Base-by-base conservation (phyloP, 2,797 vertebrate species). In the Myripristis jacobus region DNA sequence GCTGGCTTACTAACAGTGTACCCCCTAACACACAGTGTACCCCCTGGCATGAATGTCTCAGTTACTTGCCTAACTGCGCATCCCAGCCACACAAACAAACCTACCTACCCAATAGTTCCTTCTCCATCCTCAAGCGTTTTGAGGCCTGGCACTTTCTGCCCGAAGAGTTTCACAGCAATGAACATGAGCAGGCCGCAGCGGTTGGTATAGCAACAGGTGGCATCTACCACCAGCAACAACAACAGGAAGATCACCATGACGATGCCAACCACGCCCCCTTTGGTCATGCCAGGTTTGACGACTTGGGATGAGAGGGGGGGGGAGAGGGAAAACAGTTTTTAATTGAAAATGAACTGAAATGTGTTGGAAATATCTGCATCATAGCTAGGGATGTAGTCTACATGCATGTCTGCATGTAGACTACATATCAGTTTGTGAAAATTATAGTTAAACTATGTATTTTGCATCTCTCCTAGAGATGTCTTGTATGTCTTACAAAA, bases 121-220 rank as follows among this genome's bases (percentile, higher is more conserved):
- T 90, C 88, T 51, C 89, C 92, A 0, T 90, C 89, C 19, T 95
- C 94, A 13, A 91, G 0, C 53, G 51, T 81, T 82, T 94, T 94
- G 25, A 90, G 53, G 12, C 87, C 88, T 2, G 94, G 85, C 6
- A 87, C 22, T 43, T 91, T 91, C 36, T 89, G 85, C 5, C 93
- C 93, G 75, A 94, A 92, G n/a, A 96, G 11, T 55, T 93, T 94
- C n/a, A 84, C 86, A 0, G 90, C 73, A 4, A 96, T 83, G 62
- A 88, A 88, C 92, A 95, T 95, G 68, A 96, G 90, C 29, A 96
- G 82, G 18, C 95, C 95, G 1, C 94, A 94, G 51, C 70, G 91
- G 10, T 94, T 94, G 64, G 81, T 93, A 55, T 94, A 94, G 84
- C 94, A 96, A 79, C 95, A 96, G 59, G 91, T 92, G 56, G 88